These are phyloP conservation scores for Aradus depressus DNA, from an alignment of 2,888 invertebrate species.

Conservation along the genomic window DNA sequence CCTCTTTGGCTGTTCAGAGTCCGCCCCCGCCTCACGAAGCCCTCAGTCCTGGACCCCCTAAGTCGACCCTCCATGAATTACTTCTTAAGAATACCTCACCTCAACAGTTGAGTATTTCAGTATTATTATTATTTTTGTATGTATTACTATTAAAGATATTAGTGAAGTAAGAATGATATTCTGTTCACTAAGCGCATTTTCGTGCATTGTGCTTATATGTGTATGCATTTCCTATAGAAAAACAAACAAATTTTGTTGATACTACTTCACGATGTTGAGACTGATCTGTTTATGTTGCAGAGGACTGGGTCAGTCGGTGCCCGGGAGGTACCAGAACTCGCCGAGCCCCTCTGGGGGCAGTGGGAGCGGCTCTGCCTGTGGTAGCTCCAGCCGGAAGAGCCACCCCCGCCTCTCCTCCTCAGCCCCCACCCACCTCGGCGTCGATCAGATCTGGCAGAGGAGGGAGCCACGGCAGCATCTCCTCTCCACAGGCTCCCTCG, in stretches of 20 bases:
- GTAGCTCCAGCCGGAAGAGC: conserved; percentile 21
- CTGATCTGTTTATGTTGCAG: conserved; percentile 5
- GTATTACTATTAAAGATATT: no score
- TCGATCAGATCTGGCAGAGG: conserved; percentile 75
- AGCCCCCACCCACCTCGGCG: conserved; percentile 71
- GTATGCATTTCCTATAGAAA: no score
- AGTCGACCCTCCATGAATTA: conserved; percentile 49
- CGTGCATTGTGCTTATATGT: not conserved
- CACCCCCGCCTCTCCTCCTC: conserved; percentile 63
- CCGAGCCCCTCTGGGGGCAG: conserved; percentile 36
- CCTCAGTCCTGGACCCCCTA: conserved; percentile 33
- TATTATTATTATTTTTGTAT: no score
- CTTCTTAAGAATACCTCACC: conserved; percentile 46
- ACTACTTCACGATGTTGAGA: no score
- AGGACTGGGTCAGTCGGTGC: conserved; percentile 50
- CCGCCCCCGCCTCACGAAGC: conserved; percentile 38
- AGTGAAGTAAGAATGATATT: not conserved
- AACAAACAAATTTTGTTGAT: no score
- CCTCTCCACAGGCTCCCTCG: conserved; percentile 67
- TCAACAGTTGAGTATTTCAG: conserved; percentile 15
- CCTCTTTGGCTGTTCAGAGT: conserved; percentile 40
- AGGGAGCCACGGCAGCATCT: conserved; percentile 78
- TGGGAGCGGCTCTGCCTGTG: conserved; percentile 13
- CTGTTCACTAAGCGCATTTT: conserved; percentile 4
- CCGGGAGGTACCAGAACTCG: conserved; percentile 36